Conservation (phyloP, 1,140 invertebrate species). For the Aphelinus certus region DNA sequence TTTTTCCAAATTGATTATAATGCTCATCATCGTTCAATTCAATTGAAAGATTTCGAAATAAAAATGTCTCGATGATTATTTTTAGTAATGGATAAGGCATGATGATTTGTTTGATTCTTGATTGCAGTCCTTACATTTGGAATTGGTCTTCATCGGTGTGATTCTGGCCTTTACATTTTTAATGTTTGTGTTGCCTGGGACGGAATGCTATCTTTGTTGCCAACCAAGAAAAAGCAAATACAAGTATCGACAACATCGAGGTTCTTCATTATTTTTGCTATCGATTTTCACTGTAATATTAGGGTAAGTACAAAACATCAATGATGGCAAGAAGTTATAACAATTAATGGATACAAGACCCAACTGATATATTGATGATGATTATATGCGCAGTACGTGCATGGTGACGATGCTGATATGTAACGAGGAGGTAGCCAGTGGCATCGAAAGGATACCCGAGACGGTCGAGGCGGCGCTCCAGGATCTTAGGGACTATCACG, state of each 20-base stretch:
- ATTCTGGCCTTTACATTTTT: constrained; percentile 55
- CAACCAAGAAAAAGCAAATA: constrained; percentile 57
- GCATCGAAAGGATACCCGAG: constrained; percentile 66
- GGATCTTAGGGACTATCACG: constrained; percentile 70
- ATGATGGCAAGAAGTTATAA: not conserved
- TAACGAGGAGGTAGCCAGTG: constrained; percentile 68
- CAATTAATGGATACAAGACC: not conserved
- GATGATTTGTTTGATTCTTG: constrained; percentile 10
- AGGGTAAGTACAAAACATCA: constrained; percentile 46
- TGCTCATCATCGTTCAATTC: no score
- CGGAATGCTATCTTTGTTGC: constrained; percentile 61
- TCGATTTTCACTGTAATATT: constrained; percentile 52
- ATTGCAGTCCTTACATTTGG: constrained; percentile 55
- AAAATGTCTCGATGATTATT: not conserved
- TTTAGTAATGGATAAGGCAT: not conserved
- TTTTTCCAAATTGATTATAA: no score
- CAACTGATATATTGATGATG: not conserved
- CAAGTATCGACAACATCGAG: constrained; percentile 53
- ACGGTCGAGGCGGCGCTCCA: constrained; percentile 68
- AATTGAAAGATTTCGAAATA: no score
- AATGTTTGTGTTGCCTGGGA: constrained; percentile 59
- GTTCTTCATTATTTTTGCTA: constrained; percentile 54
- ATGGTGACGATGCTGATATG: constrained; percentile 68
- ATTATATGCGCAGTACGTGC: constrained; percentile 52
- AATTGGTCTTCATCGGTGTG: constrained; percentile 53